Conservation (phyloP, 2,113 vertebrate species). For the Eretmochelys imbricata region DNA sequence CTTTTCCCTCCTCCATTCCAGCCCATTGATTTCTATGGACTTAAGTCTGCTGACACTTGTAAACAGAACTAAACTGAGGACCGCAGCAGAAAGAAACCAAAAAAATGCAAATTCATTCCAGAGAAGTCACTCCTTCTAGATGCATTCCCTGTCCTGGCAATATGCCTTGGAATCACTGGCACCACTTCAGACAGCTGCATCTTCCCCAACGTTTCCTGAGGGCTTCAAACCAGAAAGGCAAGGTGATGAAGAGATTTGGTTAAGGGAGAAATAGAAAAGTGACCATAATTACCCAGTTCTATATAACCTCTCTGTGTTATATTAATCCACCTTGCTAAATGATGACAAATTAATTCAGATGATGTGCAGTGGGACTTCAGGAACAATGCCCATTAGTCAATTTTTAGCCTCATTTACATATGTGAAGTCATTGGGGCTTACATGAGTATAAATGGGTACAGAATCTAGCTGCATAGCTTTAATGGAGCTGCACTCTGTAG, state of each 20-base stretch:
- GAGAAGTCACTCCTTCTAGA: neutral
- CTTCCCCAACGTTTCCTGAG: conserved; percentile 26
- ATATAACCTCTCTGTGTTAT: conserved; percentile 23
- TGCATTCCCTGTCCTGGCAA: neutral
- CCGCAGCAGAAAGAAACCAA: neutral
- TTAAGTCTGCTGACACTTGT: neutral
- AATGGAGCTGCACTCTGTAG: neutral
- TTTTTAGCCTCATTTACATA: neutral
- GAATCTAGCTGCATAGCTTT: rapidly evolving
- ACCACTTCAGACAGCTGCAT: neutral
- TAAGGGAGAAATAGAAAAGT: conserved; percentile 37
- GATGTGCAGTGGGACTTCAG: neutral
- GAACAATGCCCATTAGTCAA: conserved; percentile 14
- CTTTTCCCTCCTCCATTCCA: neutral
- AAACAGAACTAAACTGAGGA: neutral
- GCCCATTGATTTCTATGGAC: neutral
- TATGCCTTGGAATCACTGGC: neutral
- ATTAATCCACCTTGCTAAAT: neutral
- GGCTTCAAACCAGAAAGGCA: conserved; percentile 60
- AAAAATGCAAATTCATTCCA: rapidly evolving
- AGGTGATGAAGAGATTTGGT: neutral
- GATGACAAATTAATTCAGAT: conserved; percentile 5
- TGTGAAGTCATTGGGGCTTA: neutral
- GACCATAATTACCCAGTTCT: neutral
- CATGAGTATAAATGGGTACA: neutral